Evolutionary conservation across 2,888 invertebrate genomes (phyloP).

Genomic region (Drosophila nr. perissopoda): DNA sequence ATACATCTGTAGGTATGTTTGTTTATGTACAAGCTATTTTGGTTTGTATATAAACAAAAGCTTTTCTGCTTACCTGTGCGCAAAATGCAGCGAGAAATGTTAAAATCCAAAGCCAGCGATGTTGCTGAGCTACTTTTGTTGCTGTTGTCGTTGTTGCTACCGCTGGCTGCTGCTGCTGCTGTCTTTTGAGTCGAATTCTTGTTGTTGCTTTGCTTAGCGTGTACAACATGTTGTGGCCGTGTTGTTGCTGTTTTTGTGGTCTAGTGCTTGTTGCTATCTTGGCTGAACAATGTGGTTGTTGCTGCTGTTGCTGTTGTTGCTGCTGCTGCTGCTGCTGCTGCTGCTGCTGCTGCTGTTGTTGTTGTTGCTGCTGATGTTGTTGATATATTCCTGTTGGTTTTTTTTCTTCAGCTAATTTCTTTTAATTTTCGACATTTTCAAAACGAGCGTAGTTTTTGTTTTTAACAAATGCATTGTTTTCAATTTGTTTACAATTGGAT

Average conservation of each 20-base stretch:
- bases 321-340: slow-evolving; percentile 6
- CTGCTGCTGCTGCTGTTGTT: background rate
- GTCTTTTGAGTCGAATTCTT: slow-evolving; percentile 76
- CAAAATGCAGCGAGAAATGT: slow-evolving; percentile 68
- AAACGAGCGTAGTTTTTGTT: slow-evolving; percentile 66
- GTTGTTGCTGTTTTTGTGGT: slow-evolving; percentile 32
- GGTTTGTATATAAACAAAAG: slow-evolving; percentile 18
- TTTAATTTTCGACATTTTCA: slow-evolving; percentile 70
- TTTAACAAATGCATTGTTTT: slow-evolving; percentile 69
- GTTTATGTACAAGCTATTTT: slow-evolving; percentile 1
- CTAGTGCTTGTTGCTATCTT: slow-evolving; percentile 17
- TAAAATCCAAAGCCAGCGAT: slow-evolving; percentile 65
- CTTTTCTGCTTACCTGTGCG: slow-evolving; percentile 59
- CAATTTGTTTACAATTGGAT: slow-evolving; percentile 21
- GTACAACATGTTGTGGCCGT: slow-evolving; percentile 75
- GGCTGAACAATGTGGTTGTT: slow-evolving; percentile 32
- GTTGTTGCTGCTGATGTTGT: slow-evolving; percentile 2
- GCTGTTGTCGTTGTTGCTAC: slow-evolving; percentile 27
- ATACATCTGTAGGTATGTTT: background rate
- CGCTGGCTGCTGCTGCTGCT: slow-evolving; percentile 44
- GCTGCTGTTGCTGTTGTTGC: slow-evolving; percentile 24
- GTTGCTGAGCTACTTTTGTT: slow-evolving; percentile 52
- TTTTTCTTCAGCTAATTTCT: slow-evolving; percentile 57
- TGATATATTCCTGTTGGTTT: slow-evolving; percentile 14
- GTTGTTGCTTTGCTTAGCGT: slow-evolving; percentile 74